Percentiles rank a stretch among this genome's conserved stretches.
These are phyloP conservation scores for Hemichromis elongatus DNA, from an alignment of 2,113 vertebrate species.

Conservation along the genomic window DNA sequence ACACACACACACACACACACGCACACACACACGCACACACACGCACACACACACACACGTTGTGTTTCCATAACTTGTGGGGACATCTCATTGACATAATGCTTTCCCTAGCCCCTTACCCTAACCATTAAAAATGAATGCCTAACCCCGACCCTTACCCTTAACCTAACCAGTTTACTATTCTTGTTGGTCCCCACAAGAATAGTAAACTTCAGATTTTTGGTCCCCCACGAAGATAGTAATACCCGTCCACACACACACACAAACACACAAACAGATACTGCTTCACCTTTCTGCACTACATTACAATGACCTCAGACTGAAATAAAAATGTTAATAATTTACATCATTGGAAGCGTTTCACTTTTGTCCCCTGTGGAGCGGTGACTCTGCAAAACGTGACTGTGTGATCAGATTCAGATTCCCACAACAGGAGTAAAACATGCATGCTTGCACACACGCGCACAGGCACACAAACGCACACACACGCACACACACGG, in stretches of 20 bases:
- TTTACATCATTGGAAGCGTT: background rate
- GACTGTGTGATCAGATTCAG: background rate
- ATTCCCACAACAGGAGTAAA: background rate
- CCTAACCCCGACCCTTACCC: too few relatives aligned
- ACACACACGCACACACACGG: background rate
- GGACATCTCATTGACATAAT: too few relatives aligned
- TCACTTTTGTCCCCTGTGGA: background rate
- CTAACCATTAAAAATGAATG: too few relatives aligned
- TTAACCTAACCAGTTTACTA: too few relatives aligned
- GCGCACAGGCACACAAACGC: too few relatives aligned
- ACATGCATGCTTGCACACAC: background rate
- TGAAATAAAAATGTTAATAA: background rate
- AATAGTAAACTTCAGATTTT: too few relatives aligned
- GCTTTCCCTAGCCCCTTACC: too few relatives aligned
- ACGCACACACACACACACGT: too few relatives aligned
- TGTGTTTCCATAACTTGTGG: too few relatives aligned
- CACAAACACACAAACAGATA: background rate
- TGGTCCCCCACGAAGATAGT: too few relatives aligned
- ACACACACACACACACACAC: background rate
- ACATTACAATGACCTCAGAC: background rate
- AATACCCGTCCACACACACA: too few relatives aligned
- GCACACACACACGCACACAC: rapidly evolving
- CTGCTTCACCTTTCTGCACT: background rate
- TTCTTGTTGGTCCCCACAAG: too few relatives aligned
- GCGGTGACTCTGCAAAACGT: background rate